Base-by-base conservation (phyloP, 35 echinoderm and acorn worm species). In the Hemicentrotus pulcherrimus region DNA sequence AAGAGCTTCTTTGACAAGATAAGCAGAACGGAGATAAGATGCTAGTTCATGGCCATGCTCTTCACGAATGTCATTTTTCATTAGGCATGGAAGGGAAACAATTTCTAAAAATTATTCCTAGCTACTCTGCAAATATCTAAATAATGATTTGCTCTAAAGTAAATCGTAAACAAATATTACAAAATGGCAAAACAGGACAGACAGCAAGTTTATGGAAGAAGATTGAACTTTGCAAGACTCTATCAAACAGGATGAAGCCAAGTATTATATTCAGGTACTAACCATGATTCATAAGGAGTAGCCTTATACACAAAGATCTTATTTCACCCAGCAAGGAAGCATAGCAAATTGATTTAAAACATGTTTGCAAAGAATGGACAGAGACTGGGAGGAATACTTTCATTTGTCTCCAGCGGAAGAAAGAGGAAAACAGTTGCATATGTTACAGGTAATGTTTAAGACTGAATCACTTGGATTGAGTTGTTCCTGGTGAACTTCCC, bases 331-430 rank as follows among this genome's bases (percentile, higher is more conserved):
- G 28, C 65, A 78, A n/a, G 65, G 65, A 78, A 78, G 65, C 28
- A 28, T 78, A n/a, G 28, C 28, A 28, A 28, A 78, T 78, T 78
- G 65, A 78, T 78, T 78, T 78, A 11, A 59, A 59, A 22, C 28
- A n/a, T 78, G n/a, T 78, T 22, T n/a, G n/a, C 65, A 78, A 78
- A 78, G 65, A 78, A 78, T n/a, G 18, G 28, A 22, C 65, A 78
- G 65, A 78, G 28, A 78, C 65, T 6, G 65, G 28, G 65, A 78
- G 65, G 65, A 78, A 78, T 78, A 28, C 3, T 78, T 78, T n/a
- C 65, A 78, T 78, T 78, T 78, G 65, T 78, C 65, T 78, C 65
- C 65, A 78, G 28, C 65, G 65, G 65, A 78, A 78, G 65, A 78
- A 78, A 22, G 19, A 78, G 7, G 65, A 78, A 78, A 78, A 28